phyloP scores from a whole-genome alignment of 1,140 invertebrate genomes.

The Anadara kagoshimensis region DNA sequence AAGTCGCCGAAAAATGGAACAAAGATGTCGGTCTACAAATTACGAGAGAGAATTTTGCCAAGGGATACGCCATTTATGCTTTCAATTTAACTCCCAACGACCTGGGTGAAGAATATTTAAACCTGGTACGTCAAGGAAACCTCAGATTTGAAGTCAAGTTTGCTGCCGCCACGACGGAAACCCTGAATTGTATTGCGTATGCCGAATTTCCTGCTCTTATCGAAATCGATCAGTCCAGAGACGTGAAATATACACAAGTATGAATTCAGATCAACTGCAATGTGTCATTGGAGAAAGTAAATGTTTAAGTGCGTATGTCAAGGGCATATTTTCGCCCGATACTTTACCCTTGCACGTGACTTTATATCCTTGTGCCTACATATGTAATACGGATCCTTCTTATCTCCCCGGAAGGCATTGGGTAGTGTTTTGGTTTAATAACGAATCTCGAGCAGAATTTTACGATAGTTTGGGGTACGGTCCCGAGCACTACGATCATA shows the following conservation, averaged over 20 bases:
- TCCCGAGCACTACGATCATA: background rate
- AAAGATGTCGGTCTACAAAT: no score
- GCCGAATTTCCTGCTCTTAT: slow-evolving; percentile 17
- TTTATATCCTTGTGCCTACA: slow-evolving; percentile 16
- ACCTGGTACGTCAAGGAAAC: no score
- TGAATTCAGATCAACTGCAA: slow-evolving; percentile 20
- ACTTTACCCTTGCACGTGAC: slow-evolving; percentile 13
- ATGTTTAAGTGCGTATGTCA: no score
- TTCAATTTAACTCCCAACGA: no score
- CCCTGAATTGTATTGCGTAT: slow-evolving; percentile 23
- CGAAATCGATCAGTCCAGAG: slow-evolving; percentile 13
- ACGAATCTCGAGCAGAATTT: slow-evolving; percentile 4
- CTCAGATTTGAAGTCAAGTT: no score
- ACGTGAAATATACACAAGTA: slow-evolving; percentile 18
- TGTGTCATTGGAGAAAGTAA: background rate
- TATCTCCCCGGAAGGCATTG: slow-evolving; percentile 26
- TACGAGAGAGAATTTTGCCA: no score
- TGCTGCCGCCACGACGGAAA: no score
- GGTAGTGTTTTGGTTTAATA: slow-evolving; percentile 9
- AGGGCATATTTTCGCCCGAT: slow-evolving; percentile 12
- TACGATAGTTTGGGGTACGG: slow-evolving; percentile 21
- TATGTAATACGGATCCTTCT: slow-evolving; percentile 20
- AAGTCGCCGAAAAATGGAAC: no score
- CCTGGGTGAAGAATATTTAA: no score
- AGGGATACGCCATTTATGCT: no score